Evolutionary conservation across 2,888 invertebrate genomes (phyloP).

Genomic region (Gerosis bhagava): DNA sequence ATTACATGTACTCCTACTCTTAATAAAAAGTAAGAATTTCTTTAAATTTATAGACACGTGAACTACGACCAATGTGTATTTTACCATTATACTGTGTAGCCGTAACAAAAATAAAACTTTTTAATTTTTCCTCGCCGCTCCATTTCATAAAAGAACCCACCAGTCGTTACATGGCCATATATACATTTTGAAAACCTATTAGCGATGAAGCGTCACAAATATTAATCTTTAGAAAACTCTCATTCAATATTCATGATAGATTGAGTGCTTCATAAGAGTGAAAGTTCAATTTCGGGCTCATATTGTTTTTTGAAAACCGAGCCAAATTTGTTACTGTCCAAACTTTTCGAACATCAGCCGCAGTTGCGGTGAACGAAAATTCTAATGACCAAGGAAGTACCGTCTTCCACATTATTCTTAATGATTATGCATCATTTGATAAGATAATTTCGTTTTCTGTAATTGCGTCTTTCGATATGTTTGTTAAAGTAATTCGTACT

Average conservation of each 20-base stretch:
- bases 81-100: no score
- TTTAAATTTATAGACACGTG: no score
- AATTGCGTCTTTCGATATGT: no score
- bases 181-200: slow-evolving; percentile 45
- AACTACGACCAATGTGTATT: no score
- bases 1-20: no score
- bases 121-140: slow-evolving; percentile 3
- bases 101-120: no score
- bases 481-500: no score
- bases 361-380: slow-evolving; percentile 53
- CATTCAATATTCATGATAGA: slow-evolving; percentile 60
- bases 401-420: no score
- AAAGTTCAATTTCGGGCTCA: slow-evolving; percentile 63
- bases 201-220: slow-evolving; percentile 48
- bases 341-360: slow-evolving; percentile 44
- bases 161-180: slow-evolving; percentile 5
- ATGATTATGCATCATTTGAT: slow-evolving; percentile 25
- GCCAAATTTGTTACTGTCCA: slow-evolving; percentile 56
- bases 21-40: no score
- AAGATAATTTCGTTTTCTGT: neutral
- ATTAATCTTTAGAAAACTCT: slow-evolving; percentile 44
- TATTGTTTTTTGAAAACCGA: slow-evolving; percentile 51
- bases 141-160: neutral
- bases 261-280: slow-evolving; percentile 56
- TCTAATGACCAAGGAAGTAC: slow-evolving; percentile 73